phyloP scores from a whole-genome alignment of 2,888 invertebrate genomes.

The Ennomos quercinarius region DNA sequence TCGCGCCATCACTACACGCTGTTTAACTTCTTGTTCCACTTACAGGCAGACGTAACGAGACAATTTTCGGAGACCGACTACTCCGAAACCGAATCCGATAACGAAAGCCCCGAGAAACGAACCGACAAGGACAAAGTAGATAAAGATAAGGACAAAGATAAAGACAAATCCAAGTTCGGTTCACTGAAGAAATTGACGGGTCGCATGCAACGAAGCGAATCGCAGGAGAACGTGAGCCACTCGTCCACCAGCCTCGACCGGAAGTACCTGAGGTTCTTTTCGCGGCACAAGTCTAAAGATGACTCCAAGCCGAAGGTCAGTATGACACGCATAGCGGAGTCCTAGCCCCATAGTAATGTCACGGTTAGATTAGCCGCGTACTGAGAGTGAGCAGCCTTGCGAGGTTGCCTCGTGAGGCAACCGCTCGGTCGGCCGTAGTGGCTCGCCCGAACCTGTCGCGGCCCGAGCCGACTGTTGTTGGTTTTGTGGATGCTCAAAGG shows the following conservation, averaged over 20 bases:
- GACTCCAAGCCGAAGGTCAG: constrained; percentile 68
- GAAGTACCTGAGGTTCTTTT: constrained; percentile 87
- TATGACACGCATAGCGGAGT: neutral
- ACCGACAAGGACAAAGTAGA: constrained; percentile 45
- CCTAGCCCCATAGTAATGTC: neutral
- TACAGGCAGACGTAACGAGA: constrained; percentile 64
- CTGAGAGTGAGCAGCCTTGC: too few relatives aligned
- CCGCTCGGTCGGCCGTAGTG: too few relatives aligned
- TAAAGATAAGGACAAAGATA: constrained; percentile 61
- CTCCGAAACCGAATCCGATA: constrained; percentile 80
- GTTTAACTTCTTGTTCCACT: neutral
- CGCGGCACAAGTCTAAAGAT: constrained; percentile 75
- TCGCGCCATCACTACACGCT: too few relatives aligned
- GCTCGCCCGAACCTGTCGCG: too few relatives aligned
- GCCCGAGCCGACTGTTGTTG: too few relatives aligned
- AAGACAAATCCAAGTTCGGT: constrained; percentile 60
- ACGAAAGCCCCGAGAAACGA: constrained; percentile 56
- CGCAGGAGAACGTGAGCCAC: constrained; percentile 75
- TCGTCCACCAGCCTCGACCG: constrained; percentile 88
- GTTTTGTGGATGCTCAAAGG: too few relatives aligned
- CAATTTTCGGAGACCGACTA: constrained; percentile 87
- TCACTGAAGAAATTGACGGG: constrained; percentile 58
- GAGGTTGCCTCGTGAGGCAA: too few relatives aligned
- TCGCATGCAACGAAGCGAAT: constrained; percentile 74
- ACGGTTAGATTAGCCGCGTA: neutral